Evolutionary conservation across 1,140 invertebrate species (phyloP), one percentile per base, ranked within the genome.

Genomic region (Sogatella furcifera): DNA sequence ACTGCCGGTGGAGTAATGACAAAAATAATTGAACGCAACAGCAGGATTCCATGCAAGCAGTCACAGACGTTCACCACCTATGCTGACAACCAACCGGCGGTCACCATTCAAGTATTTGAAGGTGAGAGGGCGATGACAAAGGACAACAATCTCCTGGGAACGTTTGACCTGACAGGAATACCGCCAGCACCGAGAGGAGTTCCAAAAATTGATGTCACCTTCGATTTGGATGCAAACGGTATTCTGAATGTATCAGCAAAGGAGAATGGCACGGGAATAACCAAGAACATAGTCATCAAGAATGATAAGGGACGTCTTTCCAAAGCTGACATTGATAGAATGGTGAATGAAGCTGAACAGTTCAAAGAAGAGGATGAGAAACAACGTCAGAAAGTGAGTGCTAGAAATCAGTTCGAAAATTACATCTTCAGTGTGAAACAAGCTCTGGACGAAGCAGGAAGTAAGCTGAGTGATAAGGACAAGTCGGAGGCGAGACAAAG

Each of bases 111-210:
- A 71, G 86, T 90, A 2, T 86, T 70, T 63, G 83, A 86, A 70
- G 84, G 84, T 21, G 84, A 85, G 69, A 68, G 83, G 41, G 73
- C 78, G 0, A 82, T 85, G 79, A 85, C 84, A 4, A 80, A 75
- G 59, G 82, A 85, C 66, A 85, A 89, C 70, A 89, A 92, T 69
- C 70, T 89, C 6, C 75, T 93, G 14, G 90, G 90, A 28, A 88
- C 83, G 49, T 92, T 92, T 68, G 85, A 90, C 63, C 70, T 85
- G 60, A 76, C 76, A 69, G 81, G 81, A n/a, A 82, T 84, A 56
- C 80, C 82, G 15, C 81, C 82, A 38, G 81, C 81, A 22, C 81
- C 81, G 0, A 76, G 78, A 75, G 64, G 76, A 52, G 62, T 72
- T 0, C 67, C 70, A 2, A 68, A 71, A 55, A 67, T 71, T 11